phyloP scores from a whole-genome alignment of 2,797 vertebrate genomes.

The Lutjanus campechanus region DNA sequence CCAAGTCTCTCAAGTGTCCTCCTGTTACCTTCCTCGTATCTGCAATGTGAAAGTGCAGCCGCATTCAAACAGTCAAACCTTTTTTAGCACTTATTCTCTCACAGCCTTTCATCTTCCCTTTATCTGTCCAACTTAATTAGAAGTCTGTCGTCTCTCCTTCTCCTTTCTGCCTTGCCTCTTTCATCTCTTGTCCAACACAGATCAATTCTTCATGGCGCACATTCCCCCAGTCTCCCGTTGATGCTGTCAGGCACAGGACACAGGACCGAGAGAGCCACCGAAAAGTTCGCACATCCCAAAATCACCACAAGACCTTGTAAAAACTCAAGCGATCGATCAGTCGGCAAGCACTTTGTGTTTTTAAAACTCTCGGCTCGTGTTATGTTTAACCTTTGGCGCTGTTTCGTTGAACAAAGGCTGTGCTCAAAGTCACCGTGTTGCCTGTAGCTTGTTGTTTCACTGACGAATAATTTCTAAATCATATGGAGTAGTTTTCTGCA shows the following conservation, averaged over 20 bases:
- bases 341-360: background rate
- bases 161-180: conserved; percentile 66
- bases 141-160: conserved; percentile 51
- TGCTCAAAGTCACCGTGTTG: conserved; percentile 11
- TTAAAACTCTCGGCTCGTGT: background rate
- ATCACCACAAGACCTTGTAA: conserved; percentile 33
- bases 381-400: background rate
- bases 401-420: conserved; percentile 15
- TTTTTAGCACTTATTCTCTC: conserved; percentile 37
- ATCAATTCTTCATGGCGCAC: conserved; percentile 76
- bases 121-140: conserved; percentile 78
- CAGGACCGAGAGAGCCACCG: conserved; percentile 26
- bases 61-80: conserved; percentile 63
- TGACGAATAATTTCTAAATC: conserved; percentile 64
- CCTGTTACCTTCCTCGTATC: conserved; percentile 9
- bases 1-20: conserved; percentile 15
- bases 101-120: conserved; percentile 73
- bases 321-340: conserved; percentile 11
- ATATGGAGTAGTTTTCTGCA: conserved; percentile 40
- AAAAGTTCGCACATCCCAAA: conserved; percentile 34
- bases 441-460: conserved; percentile 41
- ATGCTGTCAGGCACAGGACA: conserved; percentile 42
- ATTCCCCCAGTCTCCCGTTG: conserved; percentile 31
- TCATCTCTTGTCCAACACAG: conserved; percentile 75
- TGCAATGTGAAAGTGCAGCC: conserved; percentile 32